phyloP scores from a whole-genome alignment of 2,797 vertebrate species.

The Lagocephalus sceleratus region DNA sequence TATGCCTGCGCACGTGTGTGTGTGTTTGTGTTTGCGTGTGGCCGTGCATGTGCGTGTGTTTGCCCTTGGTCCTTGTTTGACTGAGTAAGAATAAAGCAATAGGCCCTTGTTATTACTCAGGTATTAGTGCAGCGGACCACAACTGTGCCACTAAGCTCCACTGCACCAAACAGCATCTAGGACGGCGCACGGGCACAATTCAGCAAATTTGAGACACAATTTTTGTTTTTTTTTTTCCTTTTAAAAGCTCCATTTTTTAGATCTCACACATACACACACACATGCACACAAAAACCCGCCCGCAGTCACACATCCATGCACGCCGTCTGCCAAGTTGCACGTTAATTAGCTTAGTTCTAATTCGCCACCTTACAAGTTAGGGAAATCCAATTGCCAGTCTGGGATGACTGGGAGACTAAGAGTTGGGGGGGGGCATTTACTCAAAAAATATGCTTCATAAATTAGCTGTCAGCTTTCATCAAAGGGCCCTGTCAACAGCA shows the following conservation, averaged over 20 bases:
- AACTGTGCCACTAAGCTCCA: slow-evolving; percentile 61
- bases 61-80: slow-evolving; percentile 42
- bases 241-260: too few species aligned
- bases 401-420: slow-evolving; percentile 54
- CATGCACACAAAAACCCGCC: background rate
- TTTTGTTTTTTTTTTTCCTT: background rate
- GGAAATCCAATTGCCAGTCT: slow-evolving; percentile 68
- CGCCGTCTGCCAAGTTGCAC: slow-evolving; percentile 18
- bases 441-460: slow-evolving; percentile 76
- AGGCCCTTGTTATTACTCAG: slow-evolving; percentile 43
- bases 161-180: slow-evolving; percentile 17
- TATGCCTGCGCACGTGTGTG: background rate
- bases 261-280: background rate
- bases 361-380: slow-evolving; percentile 56
- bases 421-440: slow-evolving; percentile 65
- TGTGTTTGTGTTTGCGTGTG: slow-evolving; percentile 15
- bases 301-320: too few species aligned
- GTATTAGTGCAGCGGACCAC: slow-evolving; percentile 56
- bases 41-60: slow-evolving; percentile 6
- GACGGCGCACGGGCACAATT: background rate
- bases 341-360: slow-evolving; percentile 64
- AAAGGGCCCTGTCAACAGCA: slow-evolving; percentile 64
- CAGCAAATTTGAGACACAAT: background rate
- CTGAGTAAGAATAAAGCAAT: slow-evolving; percentile 52
- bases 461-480: slow-evolving; percentile 79